Evolutionary conservation across 2,888 invertebrate genomes (phyloP).

Genomic region (Melieria picta): DNA sequence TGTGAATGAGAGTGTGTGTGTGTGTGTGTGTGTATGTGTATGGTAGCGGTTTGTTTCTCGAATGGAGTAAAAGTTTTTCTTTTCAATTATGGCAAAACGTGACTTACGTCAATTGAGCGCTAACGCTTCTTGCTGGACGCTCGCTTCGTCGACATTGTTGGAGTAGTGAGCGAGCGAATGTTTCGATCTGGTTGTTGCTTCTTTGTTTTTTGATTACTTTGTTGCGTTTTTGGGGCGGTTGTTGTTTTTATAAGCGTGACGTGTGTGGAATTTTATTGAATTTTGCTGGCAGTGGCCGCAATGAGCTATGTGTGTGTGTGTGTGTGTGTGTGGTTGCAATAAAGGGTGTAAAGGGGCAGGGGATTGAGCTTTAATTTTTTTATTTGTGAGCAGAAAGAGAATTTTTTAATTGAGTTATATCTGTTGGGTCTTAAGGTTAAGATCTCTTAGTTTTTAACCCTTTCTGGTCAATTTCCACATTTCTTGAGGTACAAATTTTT

Average conservation of each 20-base stretch:
- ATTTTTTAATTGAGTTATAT: no score
- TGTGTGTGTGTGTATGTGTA: not conserved
- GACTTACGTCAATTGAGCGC: constrained; percentile 18
- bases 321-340: not conserved
- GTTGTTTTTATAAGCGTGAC: constrained; percentile 19
- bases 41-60: not conserved
- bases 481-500: no score
- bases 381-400: not conserved
- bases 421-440: no score
- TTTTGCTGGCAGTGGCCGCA: not conserved
- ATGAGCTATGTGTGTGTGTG: not conserved
- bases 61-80: constrained; percentile 22
- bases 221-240: not conserved
- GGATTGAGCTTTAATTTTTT: not conserved
- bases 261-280: constrained; percentile 7
- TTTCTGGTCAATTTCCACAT: no score
- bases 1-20: not conserved
- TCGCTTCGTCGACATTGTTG: not conserved
- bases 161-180: not conserved
- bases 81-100: constrained; percentile 28
- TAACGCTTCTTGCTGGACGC: not conserved
- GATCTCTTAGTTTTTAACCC: no score
- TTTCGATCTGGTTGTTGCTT: constrained; percentile 20
- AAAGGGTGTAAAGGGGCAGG: not conserved
- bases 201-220: constrained; percentile 12